A percentile compares a stretch with the other conserved stretches of the same genome.
Conservation (phyloP, 2,797 vertebrate species). For the Periparus ater region DNA sequence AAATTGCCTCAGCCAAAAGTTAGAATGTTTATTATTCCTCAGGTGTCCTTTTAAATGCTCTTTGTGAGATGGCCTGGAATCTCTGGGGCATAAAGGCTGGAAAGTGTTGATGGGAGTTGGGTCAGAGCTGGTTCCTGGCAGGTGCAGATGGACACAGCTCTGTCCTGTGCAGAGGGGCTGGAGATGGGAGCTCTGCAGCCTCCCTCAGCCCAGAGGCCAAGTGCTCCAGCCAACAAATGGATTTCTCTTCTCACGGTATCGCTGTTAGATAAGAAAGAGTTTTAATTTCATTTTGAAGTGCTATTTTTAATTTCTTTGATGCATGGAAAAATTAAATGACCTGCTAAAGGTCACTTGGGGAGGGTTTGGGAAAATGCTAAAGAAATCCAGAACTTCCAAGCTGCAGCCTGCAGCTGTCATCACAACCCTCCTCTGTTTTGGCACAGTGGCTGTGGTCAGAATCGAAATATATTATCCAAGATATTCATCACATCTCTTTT, state of each 20-base stretch:
- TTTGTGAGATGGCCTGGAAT: background rate
- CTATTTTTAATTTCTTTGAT: constrained; percentile 45
- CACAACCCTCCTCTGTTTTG: background rate
- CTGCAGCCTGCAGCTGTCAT: constrained; percentile 28
- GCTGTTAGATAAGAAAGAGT: constrained; percentile 2
- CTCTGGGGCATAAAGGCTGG: background rate
- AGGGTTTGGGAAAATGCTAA: constrained; percentile 23
- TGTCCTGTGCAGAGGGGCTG: background rate
- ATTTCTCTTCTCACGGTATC: background rate
- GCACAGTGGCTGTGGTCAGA: background rate
- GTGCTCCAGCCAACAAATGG: background rate
- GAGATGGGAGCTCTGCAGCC: background rate
- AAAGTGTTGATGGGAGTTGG: background rate
- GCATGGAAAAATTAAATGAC: constrained; percentile 24
- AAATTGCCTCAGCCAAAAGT: constrained; percentile 18
- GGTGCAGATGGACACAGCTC: background rate
- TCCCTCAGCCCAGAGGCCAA: background rate
- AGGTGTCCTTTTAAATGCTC: constrained; percentile 5
- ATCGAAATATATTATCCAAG: background rate
- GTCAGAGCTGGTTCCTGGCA: background rate
- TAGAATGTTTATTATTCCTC: background rate
- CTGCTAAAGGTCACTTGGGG: constrained; percentile 43
- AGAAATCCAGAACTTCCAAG: constrained; percentile 8
- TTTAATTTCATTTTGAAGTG: constrained; percentile 47
- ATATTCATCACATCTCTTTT: background rate